Evolutionary conservation across 2,797 vertebrate genomes (phyloP).

Genomic region (Scolopax bukidnonensis): DNA sequence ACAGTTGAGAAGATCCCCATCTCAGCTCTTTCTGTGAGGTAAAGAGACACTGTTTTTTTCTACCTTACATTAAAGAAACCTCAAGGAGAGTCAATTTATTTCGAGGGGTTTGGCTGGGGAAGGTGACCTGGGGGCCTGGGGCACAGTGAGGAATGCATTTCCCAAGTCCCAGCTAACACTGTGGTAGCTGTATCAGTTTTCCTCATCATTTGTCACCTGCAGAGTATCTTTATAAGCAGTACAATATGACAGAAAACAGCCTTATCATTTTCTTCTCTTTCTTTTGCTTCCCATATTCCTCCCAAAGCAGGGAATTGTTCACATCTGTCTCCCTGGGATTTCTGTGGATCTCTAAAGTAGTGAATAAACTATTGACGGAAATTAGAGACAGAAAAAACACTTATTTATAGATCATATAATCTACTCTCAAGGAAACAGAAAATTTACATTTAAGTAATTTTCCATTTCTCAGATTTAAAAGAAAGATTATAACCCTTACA

Average conservation of each 20-base stretch:
- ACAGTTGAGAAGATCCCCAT: neutral
- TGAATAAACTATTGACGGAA: neutral
- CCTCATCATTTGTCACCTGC: neutral
- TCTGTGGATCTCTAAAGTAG: neutral
- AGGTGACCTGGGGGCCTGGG: neutral
- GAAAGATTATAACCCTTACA: neutral
- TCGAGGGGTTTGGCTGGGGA: neutral
- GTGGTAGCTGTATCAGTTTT: fast-evolving
- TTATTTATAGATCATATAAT: neutral
- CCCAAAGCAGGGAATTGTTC: neutral
- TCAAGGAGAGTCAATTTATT: neutral
- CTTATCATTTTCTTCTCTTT: neutral
- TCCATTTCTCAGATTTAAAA: neutral
- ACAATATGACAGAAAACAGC: neutral
- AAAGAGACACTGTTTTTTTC: neutral
- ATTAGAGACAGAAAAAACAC: neutral
- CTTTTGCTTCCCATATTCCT: neutral
- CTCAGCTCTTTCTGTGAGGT: neutral
- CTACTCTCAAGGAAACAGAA: neutral
- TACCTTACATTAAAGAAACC: neutral
- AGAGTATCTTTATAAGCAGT: neutral
- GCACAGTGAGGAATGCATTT: neutral
- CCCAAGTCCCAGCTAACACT: neutral
- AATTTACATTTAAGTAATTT: neutral
- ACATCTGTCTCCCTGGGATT: neutral